These are phyloP conservation scores for Zaprionus tsacasi DNA, from an alignment of 1,140 invertebrate genomes.

Conservation along the genomic window DNA sequence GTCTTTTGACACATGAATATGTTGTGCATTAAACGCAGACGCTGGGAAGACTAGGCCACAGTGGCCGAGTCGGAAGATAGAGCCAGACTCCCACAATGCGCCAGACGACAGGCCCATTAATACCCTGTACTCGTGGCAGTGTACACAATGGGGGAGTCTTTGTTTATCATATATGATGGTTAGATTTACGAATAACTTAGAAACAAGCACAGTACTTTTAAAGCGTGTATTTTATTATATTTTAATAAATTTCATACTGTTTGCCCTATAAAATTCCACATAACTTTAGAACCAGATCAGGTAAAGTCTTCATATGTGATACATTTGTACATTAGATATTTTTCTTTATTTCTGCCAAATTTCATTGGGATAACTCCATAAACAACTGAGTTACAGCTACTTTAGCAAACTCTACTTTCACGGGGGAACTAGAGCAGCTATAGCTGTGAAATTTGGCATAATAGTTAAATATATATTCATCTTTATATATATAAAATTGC, in stretches of 20 bases:
- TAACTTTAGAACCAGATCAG: background rate
- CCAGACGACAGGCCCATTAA: constrained; percentile 53
- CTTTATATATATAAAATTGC: no score
- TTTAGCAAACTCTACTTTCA: background rate
- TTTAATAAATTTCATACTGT: background rate
- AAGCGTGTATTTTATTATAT: background rate
- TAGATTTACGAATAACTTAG: background rate
- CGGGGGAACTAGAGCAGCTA: background rate
- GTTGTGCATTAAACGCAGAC: constrained; percentile 76
- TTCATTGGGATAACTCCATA: background rate
- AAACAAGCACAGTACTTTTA: background rate
- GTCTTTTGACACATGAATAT: constrained; percentile 84
- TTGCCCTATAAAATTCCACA: background rate
- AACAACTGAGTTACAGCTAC: background rate
- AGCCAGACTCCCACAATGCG: constrained; percentile 5
- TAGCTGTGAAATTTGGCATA: background rate
- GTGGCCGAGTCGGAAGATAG: constrained; percentile 7
- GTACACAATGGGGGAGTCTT: background rate
- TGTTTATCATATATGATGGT: background rate
- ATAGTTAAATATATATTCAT: no score
- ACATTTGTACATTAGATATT: background rate
- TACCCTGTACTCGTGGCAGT: background rate
- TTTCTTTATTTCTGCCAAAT: background rate
- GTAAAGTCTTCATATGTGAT: background rate
- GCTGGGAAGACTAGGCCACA: constrained; percentile 36